These are phyloP conservation scores for Passerculus sandwichensis DNA, from an alignment of 2,797 vertebrate genomes.

Conservation along the genomic window DNA sequence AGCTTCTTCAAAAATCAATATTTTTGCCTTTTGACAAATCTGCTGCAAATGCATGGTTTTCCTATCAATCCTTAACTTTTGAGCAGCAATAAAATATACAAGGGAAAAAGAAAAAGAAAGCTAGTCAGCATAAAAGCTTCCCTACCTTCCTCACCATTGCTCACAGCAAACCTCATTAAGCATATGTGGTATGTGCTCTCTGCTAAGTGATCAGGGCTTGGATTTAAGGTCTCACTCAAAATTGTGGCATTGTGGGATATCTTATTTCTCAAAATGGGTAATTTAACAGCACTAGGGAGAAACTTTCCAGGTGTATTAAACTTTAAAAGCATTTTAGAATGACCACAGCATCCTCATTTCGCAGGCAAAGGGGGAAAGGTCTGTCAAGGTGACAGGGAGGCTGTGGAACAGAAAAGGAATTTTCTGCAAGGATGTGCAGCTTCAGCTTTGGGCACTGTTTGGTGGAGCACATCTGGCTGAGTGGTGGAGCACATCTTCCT, in stretches of 20 bases:
- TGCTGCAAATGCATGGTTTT: not conserved
- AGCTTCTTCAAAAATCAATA: conserved; percentile 52
- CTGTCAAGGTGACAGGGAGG: not conserved
- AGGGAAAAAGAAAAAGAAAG: not conserved
- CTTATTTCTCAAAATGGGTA: not conserved
- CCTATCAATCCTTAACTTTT: not conserved
- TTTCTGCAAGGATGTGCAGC: not conserved
- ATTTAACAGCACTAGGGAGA: not conserved
- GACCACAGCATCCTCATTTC: not conserved
- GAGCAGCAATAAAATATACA: not conserved
- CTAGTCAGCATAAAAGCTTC: not conserved
- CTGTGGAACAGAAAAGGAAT: not conserved
- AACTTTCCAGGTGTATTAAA: not conserved
- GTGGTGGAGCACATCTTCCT: not conserved
- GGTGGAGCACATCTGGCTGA: not conserved
- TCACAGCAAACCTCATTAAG: not conserved
- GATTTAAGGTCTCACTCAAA: not conserved
- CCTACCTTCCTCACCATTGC: not conserved
- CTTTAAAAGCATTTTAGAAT: not conserved
- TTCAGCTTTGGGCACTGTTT: not conserved
- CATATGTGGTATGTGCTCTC: not conserved
- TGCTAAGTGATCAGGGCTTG: not conserved
- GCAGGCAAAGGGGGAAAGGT: not conserved
- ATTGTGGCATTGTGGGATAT: not conserved
- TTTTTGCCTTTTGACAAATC: conserved; percentile 40